Percentiles rank a stretch among this genome's conserved stretches.
These are phyloP conservation scores for Battus philenor DNA, from an alignment of 1,140 invertebrate species.

Conservation along the genomic window DNA sequence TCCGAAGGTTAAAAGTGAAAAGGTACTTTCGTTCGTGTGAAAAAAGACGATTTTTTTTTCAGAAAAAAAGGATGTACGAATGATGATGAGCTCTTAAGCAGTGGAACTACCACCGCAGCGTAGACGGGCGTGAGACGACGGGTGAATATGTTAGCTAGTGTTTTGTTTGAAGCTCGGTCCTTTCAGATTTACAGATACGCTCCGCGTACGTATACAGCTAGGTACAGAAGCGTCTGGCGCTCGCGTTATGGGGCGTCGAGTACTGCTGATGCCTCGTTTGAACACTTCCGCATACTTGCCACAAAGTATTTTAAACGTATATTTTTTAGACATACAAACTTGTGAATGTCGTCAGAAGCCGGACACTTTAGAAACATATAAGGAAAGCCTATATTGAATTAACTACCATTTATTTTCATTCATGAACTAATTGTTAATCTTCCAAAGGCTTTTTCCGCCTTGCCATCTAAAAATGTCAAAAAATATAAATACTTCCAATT, in stretches of 20 bases:
- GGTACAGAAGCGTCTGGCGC: constrained; percentile 35
- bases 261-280: constrained; percentile 28
- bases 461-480: too few relatives aligned
- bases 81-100: background rate
- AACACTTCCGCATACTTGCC: constrained; percentile 2
- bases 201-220: background rate
- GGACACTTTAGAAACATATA: background rate
- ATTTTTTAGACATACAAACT: too few relatives aligned
- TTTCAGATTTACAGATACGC: constrained; percentile 42
- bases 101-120: background rate
- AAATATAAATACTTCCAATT: too few relatives aligned
- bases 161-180: constrained; percentile 36
- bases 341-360: too few relatives aligned
- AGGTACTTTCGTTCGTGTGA: background rate
- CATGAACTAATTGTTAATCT: background rate
- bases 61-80: background rate
- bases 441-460: background rate
- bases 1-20: background rate
- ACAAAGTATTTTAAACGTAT: too few relatives aligned
- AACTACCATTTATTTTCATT: background rate
- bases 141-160: constrained; percentile 19
- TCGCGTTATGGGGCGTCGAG: constrained; percentile 39
- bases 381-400: background rate
- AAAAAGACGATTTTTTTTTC: background rate
- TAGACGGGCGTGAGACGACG: constrained; percentile 10